Conservation (phyloP, 1,140 invertebrate genomes). For the Homalodisca vitripennis region DNA sequence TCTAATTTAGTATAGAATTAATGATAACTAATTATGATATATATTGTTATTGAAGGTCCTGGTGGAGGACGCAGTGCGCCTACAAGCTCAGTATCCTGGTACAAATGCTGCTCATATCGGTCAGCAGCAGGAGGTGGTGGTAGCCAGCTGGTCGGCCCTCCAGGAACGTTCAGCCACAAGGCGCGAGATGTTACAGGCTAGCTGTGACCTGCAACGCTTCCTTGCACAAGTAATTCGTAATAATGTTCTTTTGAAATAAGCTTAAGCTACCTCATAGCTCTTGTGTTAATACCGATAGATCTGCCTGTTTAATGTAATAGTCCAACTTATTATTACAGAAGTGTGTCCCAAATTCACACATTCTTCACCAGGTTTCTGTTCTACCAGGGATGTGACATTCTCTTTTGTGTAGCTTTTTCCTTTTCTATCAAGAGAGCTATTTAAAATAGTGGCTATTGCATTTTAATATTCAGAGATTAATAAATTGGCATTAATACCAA, state of each 20-base stretch:
- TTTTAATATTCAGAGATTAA: too few species aligned
- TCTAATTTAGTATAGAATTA: not conserved
- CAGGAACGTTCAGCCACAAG: conserved; percentile 78
- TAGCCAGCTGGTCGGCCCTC: conserved; percentile 84
- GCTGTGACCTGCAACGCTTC: conserved; percentile 88
- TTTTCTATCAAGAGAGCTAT: too few species aligned
- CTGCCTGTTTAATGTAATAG: too few species aligned
- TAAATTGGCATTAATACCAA: too few species aligned
- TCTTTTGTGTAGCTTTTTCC: too few species aligned
- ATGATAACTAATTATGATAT: conserved; percentile 24
- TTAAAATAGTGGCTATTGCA: too few species aligned
- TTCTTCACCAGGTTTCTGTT: too few species aligned
- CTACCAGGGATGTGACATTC: too few species aligned
- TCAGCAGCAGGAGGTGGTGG: conserved; percentile 76
- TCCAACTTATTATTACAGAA: too few species aligned
- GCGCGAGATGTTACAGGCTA: conserved; percentile 78
- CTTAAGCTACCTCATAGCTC: too few species aligned
- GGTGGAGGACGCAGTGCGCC: conserved; percentile 85
- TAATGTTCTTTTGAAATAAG: not conserved
- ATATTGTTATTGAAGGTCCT: conserved; percentile 68
- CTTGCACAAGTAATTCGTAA: conserved; percentile 60
- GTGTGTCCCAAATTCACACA: too few species aligned
- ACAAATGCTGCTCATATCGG: conserved; percentile 88
- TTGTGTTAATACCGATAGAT: too few species aligned
- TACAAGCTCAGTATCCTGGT: conserved; percentile 88